Evolutionary conservation across 64 coral and sea anemone species (phyloP).

Genomic region (Stylophora pistillata): DNA sequence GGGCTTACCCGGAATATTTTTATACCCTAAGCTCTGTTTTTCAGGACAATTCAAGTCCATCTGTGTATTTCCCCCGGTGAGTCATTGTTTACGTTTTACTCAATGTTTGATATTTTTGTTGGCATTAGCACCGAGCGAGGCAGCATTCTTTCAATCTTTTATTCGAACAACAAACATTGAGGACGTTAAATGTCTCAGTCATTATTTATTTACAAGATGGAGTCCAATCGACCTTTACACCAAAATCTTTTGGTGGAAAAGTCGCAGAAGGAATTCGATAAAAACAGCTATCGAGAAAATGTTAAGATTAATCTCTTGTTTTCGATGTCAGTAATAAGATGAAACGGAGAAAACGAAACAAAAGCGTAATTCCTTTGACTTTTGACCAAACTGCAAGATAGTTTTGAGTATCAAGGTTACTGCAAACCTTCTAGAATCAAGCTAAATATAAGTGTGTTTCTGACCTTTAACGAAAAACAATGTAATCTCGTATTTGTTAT

Average conservation of each 20-base stretch:
- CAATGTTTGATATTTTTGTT: not conserved
- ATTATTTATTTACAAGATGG: slow-evolving; percentile 11
- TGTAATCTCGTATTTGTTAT: too few species aligned
- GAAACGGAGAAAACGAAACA: too few species aligned
- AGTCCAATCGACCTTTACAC: slow-evolving; percentile 11
- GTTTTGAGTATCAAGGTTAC: not conserved
- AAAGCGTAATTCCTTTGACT: not conserved
- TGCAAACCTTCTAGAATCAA: too few species aligned
- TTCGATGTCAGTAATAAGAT: not conserved
- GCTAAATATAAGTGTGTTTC: too few species aligned
- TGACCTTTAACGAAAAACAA: too few species aligned
- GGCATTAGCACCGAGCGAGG: not conserved
- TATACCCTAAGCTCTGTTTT: not conserved
- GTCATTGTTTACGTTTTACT: not conserved
- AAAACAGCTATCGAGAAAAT: not conserved
- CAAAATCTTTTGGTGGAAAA: not conserved
- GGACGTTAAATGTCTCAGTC: not conserved
- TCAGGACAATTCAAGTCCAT: not conserved
- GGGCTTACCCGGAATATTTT: too few species aligned
- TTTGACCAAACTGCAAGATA: not conserved
- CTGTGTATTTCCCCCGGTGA: not conserved
- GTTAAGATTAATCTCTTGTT: not conserved
- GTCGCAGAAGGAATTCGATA: not conserved
- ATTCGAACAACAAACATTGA: not conserved
- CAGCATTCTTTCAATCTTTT: not conserved